A percentile compares a stretch with the other conserved stretches of the same genome.
Evolutionary conservation across 2,888 invertebrate genomes (phyloP).

Genomic region (Lottia gigantea): DNA sequence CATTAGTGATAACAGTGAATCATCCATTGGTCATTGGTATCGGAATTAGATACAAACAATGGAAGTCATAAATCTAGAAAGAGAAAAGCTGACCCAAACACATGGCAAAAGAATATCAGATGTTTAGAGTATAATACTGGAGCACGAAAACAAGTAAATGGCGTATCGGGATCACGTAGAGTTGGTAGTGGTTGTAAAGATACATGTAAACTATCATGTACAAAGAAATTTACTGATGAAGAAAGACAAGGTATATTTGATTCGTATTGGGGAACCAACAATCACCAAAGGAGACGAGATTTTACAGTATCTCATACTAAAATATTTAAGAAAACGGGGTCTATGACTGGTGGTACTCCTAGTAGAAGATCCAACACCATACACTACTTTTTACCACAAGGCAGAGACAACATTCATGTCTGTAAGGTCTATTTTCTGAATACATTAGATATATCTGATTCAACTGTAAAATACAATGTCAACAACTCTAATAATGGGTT

Average conservation of each 20-base stretch:
- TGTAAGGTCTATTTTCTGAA: not conserved
- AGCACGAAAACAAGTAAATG: too few relatives aligned
- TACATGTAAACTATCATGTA: too few relatives aligned
- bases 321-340: not conserved
- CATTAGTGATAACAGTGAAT: too few relatives aligned
- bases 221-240: not conserved
- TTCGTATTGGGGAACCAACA: not conserved
- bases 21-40: too few relatives aligned
- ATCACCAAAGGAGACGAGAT: not conserved
- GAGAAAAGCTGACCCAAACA: too few relatives aligned
- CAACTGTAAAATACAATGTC: not conserved
- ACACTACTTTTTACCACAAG: not conserved
- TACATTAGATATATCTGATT: not conserved
- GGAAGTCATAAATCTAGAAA: too few relatives aligned
- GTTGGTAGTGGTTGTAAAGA: too few relatives aligned
- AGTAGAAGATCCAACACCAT: constrained; percentile 10
- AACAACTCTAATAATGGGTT: not conserved
- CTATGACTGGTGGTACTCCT: not conserved
- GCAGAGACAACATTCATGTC: not conserved
- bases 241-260: not conserved
- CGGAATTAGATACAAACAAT: too few relatives aligned
- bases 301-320: not conserved
- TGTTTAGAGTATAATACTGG: too few relatives aligned
- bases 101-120: too few relatives aligned
- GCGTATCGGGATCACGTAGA: too few relatives aligned